Percentiles rank a stretch among this genome's conserved stretches.
Conservation (phyloP, 2,888 invertebrate genomes). For the Parnassius orleans region DNA sequence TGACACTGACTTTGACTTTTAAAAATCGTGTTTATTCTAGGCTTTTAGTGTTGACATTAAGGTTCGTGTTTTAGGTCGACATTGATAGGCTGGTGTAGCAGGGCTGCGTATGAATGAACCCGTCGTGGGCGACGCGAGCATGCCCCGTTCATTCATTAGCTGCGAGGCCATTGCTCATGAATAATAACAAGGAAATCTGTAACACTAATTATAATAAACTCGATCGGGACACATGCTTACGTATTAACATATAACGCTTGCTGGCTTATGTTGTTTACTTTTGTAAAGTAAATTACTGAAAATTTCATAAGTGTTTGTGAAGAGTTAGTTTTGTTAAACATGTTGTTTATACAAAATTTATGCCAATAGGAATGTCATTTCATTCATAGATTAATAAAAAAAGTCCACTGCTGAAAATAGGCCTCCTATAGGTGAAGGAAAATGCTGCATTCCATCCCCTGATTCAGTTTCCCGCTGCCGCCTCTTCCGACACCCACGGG, state of each 20-base stretch:
- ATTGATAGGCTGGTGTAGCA: conserved; percentile 62
- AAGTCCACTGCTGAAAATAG: no score
- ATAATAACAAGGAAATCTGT: conserved; percentile 72
- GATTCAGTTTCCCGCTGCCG: no score
- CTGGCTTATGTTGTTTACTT: conserved; percentile 16
- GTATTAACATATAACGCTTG: conserved; percentile 18
- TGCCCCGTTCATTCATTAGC: conserved; percentile 74
- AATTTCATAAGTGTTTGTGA: no score
- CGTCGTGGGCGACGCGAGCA: conserved; percentile 57
- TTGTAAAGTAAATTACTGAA: not conserved
- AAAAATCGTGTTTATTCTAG: conserved; percentile 7
- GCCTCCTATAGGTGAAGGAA: no score
- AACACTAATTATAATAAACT: conserved; percentile 49
- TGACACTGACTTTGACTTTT: conserved; percentile 12
- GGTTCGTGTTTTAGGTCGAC: conserved; percentile 43
- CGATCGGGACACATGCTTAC: conserved; percentile 30
- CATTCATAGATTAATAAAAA: no score
- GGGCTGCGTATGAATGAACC: conserved; percentile 74
- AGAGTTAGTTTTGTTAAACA: no score
- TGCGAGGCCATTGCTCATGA: conserved; percentile 74
- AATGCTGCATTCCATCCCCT: no score
- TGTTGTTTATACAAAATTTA: no score
- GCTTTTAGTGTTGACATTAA: conserved; percentile 19
- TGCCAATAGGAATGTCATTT: no score
- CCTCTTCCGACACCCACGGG: no score